Evolutionary conservation across 2,888 invertebrate species (phyloP).

Genomic region (Andrena minutula): DNA sequence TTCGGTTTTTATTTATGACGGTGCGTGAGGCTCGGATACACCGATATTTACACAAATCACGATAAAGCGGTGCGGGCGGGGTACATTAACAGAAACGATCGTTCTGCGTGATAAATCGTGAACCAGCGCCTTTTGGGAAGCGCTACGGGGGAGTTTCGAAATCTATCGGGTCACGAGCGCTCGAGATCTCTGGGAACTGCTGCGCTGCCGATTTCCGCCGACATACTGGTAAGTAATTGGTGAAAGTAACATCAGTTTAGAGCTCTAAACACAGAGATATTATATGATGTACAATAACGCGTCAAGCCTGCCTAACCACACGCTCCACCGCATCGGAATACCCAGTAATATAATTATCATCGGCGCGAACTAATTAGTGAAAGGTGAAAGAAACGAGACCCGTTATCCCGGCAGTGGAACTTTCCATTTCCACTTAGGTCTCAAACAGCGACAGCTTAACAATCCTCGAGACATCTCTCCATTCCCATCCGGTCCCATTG

Average conservation of each 20-base stretch:
- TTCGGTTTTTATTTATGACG: constrained; percentile 57
- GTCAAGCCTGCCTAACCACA: neutral
- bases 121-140: constrained; percentile 8
- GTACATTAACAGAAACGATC: constrained; percentile 49
- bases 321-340: neutral
- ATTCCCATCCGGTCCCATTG: constrained; percentile 21
- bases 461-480: constrained; percentile 50
- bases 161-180: constrained; percentile 4
- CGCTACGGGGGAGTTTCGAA: constrained; percentile 18
- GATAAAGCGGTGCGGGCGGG: constrained; percentile 37
- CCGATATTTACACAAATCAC: constrained; percentile 56
- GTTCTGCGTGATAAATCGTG: constrained; percentile 41
- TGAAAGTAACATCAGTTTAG: too few species aligned
- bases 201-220: neutral
- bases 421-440: neutral
- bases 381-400: constrained; percentile 6
- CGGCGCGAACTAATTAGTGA: neutral
- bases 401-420: neutral
- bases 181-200: neutral
- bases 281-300: too few species aligned
- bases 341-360: neutral
- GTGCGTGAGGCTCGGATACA: constrained; percentile 37
- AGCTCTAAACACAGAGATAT: too few species aligned
- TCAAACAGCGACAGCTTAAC: constrained; percentile 21
- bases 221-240: neutral